Evolutionary conservation across 2,888 invertebrate genomes (phyloP).

Genomic region (Camptogramma bilineatum): DNA sequence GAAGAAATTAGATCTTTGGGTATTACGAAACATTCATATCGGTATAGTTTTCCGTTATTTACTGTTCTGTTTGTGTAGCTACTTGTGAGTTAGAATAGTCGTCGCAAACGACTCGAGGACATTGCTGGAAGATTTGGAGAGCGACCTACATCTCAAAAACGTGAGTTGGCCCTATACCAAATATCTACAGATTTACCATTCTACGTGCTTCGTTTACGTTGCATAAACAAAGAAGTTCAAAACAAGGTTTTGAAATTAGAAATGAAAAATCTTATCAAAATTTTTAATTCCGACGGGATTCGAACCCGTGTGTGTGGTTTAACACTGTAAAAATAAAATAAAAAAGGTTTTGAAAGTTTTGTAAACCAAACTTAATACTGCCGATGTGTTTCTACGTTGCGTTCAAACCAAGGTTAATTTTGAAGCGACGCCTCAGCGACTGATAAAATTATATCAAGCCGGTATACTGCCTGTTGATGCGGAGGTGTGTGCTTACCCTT

Average conservation of each 20-base stretch:
- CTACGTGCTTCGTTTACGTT: constrained; percentile 47
- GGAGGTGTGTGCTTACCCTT: neutral
- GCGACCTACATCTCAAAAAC: constrained; percentile 59
- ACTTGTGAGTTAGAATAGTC: constrained; percentile 20
- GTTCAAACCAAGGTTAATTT: neutral
- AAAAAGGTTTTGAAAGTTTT: constrained; percentile 17
- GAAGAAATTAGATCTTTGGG: neutral
- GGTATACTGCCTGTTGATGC: neutral
- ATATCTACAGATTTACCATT: constrained; percentile 56
- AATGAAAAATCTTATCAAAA: too few species aligned
- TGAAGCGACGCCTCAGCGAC: neutral
- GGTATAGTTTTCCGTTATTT: neutral
- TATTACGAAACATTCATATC: constrained; percentile 12
- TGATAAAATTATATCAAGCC: neutral
- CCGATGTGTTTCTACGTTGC: neutral
- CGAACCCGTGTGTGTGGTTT: too few species aligned
- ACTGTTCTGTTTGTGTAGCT: constrained; percentile 26
- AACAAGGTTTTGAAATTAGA: constrained; percentile 18
- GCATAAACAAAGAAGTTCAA: constrained; percentile 37
- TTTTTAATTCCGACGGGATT: too few species aligned
- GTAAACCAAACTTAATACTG: constrained; percentile 1
- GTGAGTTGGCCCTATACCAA: constrained; percentile 75
- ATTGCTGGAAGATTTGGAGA: constrained; percentile 43
- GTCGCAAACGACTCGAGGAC: constrained; percentile 23
- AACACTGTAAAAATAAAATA: too few species aligned